Base-by-base conservation (phyloP, 2,113 vertebrate species). In the Vulpes lagopus region DNA sequence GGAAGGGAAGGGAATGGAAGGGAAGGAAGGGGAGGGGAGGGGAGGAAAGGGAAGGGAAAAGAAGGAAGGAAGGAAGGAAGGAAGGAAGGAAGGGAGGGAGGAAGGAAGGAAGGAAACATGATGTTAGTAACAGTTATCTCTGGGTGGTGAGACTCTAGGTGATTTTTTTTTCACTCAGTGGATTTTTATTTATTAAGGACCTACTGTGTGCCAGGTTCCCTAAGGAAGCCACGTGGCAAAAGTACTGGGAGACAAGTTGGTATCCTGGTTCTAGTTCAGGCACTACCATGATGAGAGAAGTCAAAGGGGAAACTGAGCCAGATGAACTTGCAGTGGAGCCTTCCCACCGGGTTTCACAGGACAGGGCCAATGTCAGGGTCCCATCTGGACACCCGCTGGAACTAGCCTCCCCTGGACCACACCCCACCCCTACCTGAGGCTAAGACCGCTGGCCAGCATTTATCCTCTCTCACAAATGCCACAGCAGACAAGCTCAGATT, bases 101-200 rank as follows among this genome's bases (percentile, higher is more conserved):
- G 32, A 20, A 55, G 53, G 53, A 55, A 55, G 55, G 55, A 55
- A 15, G 14, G 53, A 55, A 55, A 15, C 32, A 15, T 23, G 83
- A 51, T 51, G n/a, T 51, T 62, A 64, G 55, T 16, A 65, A 12
- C 16, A 25, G 22, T 81, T 35, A 51, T 65, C 53, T 96, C 89
- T 65, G 51, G 71, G 49, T 60, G 79, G n/a, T 89, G n/a, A 79
- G 71, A 57, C 35, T 71, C 43, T 43, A 57, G 43, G 43, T 79
- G n/a, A n/a, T 19, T 78, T 82, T 86, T 62, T 76, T 83, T 71
- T 55, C 20, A 32, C 57, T 35, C 25, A 55, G 23, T 23, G 25
- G 64, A 57, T 71, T 43, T 80, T 85, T 65, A 73, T 55, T 81
- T 79, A 25, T 86, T 62, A 20, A 93, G 67, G 69, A 83, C 20